These are phyloP conservation scores for Urocolius indicus DNA, from an alignment of 2,113 vertebrate species.

Conservation along the genomic window DNA sequence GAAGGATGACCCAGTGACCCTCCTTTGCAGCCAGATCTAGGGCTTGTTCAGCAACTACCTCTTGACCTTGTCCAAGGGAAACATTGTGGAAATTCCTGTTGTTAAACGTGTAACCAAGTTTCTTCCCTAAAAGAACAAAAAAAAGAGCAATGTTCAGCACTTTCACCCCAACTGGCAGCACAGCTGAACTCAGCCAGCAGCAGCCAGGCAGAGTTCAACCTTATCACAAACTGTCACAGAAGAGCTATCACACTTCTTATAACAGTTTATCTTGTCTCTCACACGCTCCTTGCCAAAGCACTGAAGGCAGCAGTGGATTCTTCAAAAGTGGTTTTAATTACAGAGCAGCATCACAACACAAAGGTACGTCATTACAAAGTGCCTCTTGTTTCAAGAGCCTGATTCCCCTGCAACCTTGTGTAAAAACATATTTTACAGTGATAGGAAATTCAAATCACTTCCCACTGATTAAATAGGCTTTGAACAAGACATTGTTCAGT, in stretches of 20 bases:
- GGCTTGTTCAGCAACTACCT: slow-evolving; percentile 87
- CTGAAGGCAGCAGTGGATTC: neutral
- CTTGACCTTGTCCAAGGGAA: slow-evolving; percentile 95
- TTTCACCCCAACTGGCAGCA: neutral
- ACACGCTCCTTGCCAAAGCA: neutral
- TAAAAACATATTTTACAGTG: neutral
- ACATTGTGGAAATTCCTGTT: slow-evolving; percentile 93
- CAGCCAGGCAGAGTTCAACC: neutral
- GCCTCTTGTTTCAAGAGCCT: neutral
- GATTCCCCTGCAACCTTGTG: neutral
- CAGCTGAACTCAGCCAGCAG: neutral
- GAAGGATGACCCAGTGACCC: slow-evolving; percentile 96
- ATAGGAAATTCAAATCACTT: neutral
- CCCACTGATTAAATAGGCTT: slow-evolving; percentile 2
- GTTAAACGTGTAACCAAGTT: slow-evolving; percentile 91
- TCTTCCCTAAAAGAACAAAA: slow-evolving; percentile 83
- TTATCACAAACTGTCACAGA: neutral
- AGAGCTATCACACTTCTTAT: neutral
- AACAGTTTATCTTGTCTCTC: neutral
- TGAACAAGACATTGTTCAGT: neutral
- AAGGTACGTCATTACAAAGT: neutral
- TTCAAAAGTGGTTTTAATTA: slow-evolving; percentile 20
- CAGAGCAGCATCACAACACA: neutral
- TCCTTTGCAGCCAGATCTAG: slow-evolving; percentile 86
- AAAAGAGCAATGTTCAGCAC: neutral